These are phyloP conservation scores for Atherinosoma microstoma DNA, from an alignment of 2,797 vertebrate species.

Conservation along the genomic window DNA sequence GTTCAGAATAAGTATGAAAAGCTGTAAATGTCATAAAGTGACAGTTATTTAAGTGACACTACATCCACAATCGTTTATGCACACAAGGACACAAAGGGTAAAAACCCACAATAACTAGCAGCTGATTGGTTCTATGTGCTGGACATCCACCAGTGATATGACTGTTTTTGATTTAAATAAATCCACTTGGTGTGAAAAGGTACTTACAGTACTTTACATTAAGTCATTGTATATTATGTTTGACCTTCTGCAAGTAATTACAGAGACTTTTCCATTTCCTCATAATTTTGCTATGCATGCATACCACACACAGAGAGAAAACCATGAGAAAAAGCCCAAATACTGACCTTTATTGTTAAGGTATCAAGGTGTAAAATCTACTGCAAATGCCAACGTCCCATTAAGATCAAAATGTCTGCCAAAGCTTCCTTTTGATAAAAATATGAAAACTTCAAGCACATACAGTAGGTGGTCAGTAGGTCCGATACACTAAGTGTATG, in stretches of 20 bases:
- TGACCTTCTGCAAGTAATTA: conserved; percentile 44
- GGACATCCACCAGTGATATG: conserved; percentile 12
- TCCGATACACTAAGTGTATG: background rate
- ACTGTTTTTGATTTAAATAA: conserved; percentile 8
- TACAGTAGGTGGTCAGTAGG: background rate
- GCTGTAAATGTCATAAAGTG: background rate
- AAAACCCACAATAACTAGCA: background rate
- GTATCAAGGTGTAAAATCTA: conserved; percentile 15
- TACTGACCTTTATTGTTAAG: conserved; percentile 21
- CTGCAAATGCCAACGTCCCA: conserved; percentile 18
- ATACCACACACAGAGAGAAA: background rate
- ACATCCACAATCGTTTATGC: background rate
- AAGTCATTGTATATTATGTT: conserved; percentile 12
- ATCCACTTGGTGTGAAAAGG: background rate
- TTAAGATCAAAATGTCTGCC: conserved; percentile 8
- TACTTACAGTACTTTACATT: conserved; percentile 1
- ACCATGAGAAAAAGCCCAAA: conserved; percentile 10
- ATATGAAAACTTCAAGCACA: background rate
- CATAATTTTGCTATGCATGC: conserved; percentile 20
- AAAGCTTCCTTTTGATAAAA: conserved; percentile 11
- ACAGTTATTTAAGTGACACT: conserved; percentile 1
- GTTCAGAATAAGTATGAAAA: conserved; percentile 28
- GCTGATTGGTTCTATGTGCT: conserved; percentile 3
- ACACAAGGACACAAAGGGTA: background rate
- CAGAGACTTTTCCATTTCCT: conserved; percentile 21